Percentiles rank a stretch among this genome's conserved stretches.
Conservation (phyloP, 2,888 invertebrate species). For the Apomyelois bistriatella region DNA sequence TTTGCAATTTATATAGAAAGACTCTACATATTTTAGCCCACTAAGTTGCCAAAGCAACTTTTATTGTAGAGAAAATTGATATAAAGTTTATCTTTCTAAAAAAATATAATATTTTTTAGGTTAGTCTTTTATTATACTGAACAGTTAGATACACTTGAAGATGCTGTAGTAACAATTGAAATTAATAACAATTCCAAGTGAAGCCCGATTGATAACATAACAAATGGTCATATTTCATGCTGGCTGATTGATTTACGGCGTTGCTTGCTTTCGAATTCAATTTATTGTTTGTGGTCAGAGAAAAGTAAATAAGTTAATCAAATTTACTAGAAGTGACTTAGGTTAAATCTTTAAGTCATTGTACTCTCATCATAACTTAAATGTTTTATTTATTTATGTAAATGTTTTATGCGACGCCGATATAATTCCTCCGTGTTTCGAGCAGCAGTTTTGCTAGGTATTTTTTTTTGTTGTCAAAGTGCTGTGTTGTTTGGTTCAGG, state of each 20-base stretch:
- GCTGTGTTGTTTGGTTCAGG: no score
- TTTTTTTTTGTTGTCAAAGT: no score
- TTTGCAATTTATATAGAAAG: no score
- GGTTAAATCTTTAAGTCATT: not conserved
- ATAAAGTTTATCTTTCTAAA: no score
- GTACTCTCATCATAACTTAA: no score
- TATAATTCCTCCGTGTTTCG: no score
- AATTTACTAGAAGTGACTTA: conserved; percentile 29
- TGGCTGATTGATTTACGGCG: conserved; percentile 64
- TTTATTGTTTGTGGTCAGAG: conserved; percentile 56
- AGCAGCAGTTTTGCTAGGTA: no score
- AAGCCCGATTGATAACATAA: conserved; percentile 49
- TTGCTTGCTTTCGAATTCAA: conserved; percentile 61
- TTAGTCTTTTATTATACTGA: conserved; percentile 15
- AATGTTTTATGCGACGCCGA: no score
- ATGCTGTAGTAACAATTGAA: conserved; percentile 33
- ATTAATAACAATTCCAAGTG: conserved; percentile 49
- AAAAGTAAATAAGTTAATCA: conserved; percentile 32
- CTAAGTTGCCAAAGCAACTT: no score
- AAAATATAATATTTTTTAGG: not conserved
- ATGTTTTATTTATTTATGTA: no score
- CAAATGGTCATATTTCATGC: conserved; percentile 62
- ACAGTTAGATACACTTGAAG: conserved; percentile 26
- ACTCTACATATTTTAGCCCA: no score
- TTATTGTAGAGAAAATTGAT: no score